Conservation (phyloP, 2,888 invertebrate species). For the Bombylius major region DNA sequence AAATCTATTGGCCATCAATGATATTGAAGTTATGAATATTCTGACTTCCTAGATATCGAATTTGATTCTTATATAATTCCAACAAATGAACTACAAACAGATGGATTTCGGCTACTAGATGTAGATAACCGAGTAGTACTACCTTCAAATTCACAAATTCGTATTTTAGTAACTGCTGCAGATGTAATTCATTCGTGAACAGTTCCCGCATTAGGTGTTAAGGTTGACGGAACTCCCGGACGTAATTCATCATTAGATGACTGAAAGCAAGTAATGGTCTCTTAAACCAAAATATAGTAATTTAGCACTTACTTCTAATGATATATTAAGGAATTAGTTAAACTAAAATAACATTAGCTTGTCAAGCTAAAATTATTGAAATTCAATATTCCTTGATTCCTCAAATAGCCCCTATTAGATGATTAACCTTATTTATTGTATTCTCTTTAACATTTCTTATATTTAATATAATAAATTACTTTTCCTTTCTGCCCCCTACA, state of each 20-base stretch:
- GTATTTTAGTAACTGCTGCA: constrained; percentile 46
- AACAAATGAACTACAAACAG: constrained; percentile 29
- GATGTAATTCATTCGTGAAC: constrained; percentile 59
- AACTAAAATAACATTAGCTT: constrained; percentile 46
- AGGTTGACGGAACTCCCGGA: constrained; percentile 52
- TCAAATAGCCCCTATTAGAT: constrained; percentile 52
- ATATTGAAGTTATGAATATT: constrained; percentile 55
- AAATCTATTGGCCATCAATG: constrained; percentile 54
- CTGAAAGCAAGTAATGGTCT: constrained; percentile 58
- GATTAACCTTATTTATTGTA: constrained; percentile 35
- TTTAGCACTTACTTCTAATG: constrained; percentile 50
- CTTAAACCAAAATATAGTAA: constrained; percentile 55
- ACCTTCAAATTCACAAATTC: constrained; percentile 49
- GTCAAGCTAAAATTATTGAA: constrained; percentile 54
- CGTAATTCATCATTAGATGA: constrained; percentile 46
- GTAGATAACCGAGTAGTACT: constrained; percentile 49
- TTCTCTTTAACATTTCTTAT: constrained; percentile 37
- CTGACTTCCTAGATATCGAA: constrained; percentile 45
- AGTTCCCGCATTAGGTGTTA: constrained; percentile 47
- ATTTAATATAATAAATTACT: constrained; percentile 44
- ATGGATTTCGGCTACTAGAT: constrained; percentile 47
- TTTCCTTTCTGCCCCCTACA: constrained; percentile 30
- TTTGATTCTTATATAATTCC: constrained; percentile 52
- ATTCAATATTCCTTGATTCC: constrained; percentile 51
- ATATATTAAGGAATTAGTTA: constrained; percentile 38